Conservation (phyloP, 2,888 invertebrate species). For the Idaea aversata region DNA sequence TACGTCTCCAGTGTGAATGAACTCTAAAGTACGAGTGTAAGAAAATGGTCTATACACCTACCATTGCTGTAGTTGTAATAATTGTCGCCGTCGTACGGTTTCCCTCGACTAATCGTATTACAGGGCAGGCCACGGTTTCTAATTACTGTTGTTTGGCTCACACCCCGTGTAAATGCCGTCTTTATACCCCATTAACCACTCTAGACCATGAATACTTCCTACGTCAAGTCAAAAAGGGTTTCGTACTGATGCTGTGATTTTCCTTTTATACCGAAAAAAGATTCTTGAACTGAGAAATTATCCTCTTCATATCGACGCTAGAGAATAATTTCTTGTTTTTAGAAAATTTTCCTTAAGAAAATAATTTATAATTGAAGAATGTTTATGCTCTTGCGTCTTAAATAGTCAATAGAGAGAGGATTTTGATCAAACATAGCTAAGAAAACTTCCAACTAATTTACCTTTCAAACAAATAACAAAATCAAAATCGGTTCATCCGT, state of each 20-base stretch:
- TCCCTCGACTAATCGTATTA: conserved; percentile 21
- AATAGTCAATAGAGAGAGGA: no score
- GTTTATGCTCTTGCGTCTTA: no score
- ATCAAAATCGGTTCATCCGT: no score
- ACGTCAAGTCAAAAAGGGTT: background rate
- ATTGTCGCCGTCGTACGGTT: conserved; percentile 19
- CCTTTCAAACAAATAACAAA: no score
- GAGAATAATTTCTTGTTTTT: no score
- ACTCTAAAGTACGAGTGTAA: background rate
- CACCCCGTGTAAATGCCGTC: background rate
- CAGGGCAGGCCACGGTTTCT: conserved; percentile 5
- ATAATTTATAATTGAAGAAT: no score
- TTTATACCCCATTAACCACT: background rate
- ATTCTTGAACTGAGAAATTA: no score
- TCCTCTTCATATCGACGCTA: no score
- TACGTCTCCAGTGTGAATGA: background rate
- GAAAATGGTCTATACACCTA: background rate
- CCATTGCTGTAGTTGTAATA: conserved; percentile 2
- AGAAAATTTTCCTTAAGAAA: no score
- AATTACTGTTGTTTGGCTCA: conserved; percentile 5
- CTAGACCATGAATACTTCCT: background rate
- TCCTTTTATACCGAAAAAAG: no score
- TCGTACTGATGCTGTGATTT: background rate
- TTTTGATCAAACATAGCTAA: no score
- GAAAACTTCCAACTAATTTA: no score